phyloP scores from a whole-genome alignment of 2,113 vertebrate genomes.

The Platichthys flesus region DNA sequence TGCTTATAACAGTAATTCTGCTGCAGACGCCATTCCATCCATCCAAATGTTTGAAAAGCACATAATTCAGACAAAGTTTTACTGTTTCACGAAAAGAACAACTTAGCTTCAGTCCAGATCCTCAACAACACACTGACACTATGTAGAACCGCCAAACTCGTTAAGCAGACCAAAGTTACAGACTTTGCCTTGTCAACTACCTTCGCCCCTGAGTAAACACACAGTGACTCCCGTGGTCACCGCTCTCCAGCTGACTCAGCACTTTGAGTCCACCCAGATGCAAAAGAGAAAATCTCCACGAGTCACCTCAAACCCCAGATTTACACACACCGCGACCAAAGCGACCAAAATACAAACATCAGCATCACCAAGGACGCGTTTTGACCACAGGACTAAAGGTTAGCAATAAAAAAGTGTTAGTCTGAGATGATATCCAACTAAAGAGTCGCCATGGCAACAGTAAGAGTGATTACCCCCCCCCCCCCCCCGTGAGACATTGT shows the following conservation, averaged over 20 bases:
- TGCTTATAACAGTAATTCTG: no score
- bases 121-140: background rate
- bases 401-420: constrained; percentile 77
- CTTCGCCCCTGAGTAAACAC: constrained; percentile 5
- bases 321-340: background rate
- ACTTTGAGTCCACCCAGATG: background rate
- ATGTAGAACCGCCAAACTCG: constrained; percentile 19
- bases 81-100: constrained; percentile 5
- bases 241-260: constrained; percentile 16
- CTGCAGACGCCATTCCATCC: no score
- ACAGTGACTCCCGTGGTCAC: background rate
- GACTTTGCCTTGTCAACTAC: constrained; percentile 31
- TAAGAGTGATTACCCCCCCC: constrained; percentile 66
- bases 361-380: constrained; percentile 36
- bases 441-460: constrained; percentile 80
- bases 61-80: background rate
- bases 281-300: background rate
- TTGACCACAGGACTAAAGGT: constrained; percentile 68
- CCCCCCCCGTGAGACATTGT: constrained; percentile 45
- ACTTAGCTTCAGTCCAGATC: constrained; percentile 3
- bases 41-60: no score
- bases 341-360: background rate
- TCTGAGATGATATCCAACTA: constrained; percentile 67
- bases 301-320: background rate
- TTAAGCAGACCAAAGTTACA: constrained; percentile 23